These are phyloP conservation scores for Ctenopoma multispine DNA, from an alignment of 2,797 vertebrate species.

Conservation along the genomic window DNA sequence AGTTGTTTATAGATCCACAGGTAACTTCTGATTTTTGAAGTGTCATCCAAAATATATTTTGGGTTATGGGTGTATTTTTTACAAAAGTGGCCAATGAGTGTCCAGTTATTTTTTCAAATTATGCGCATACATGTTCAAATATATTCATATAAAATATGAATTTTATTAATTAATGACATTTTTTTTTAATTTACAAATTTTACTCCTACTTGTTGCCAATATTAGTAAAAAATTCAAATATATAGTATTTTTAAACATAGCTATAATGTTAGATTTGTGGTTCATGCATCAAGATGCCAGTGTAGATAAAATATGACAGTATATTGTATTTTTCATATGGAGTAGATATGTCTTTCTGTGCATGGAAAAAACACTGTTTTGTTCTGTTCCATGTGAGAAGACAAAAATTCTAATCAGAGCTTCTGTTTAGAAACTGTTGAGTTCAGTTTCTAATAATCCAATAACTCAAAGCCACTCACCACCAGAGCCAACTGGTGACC, in stretches of 20 bases:
- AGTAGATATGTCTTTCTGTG: slow-evolving; percentile 23
- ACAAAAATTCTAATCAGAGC: neutral
- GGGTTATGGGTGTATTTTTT: neutral
- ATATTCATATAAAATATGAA: neutral
- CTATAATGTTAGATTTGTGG: neutral
- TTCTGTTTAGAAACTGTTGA: neutral
- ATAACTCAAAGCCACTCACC: slow-evolving; percentile 36
- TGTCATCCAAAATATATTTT: too few relatives aligned
- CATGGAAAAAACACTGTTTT: slow-evolving; percentile 3
- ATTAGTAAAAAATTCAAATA: neutral
- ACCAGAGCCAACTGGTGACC: slow-evolving; percentile 48
- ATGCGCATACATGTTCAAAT: slow-evolving; percentile 41
- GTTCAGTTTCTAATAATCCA: slow-evolving; percentile 53
- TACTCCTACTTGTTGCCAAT: neutral
- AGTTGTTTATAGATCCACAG: too few relatives aligned
- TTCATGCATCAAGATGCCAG: slow-evolving; percentile 17
- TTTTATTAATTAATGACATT: slow-evolving; percentile 1
- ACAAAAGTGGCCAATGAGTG: slow-evolving; percentile 5
- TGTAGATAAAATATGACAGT: slow-evolving; percentile 34
- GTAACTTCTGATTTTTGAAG: too few relatives aligned
- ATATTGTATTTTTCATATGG: slow-evolving; percentile 46
- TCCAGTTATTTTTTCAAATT: neutral
- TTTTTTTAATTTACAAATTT: slow-evolving; percentile 2
- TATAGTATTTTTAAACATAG: neutral
- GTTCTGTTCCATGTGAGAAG: slow-evolving; percentile 28